Percentiles rank a stretch among this genome's conserved stretches.
These are phyloP conservation scores for Heterotis niloticus DNA, from an alignment of 2,113 vertebrate genomes.

Conservation along the genomic window DNA sequence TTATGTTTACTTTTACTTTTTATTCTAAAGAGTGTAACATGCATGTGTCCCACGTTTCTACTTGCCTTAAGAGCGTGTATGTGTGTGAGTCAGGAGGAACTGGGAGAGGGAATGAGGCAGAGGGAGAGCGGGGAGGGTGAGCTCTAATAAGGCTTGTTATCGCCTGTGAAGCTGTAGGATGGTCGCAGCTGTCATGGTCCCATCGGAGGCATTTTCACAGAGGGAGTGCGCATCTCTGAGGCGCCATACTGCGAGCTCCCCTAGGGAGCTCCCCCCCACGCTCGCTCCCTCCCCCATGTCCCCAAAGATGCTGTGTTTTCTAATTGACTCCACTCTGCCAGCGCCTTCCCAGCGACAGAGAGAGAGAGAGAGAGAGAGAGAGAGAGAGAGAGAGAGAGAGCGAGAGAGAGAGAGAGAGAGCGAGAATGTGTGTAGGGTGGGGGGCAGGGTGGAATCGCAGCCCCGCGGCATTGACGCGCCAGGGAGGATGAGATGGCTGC, in stretches of 20 bases:
- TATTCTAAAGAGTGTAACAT: neutral
- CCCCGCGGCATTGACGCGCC: neutral
- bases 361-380: constrained; percentile 39
- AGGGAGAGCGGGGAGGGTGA: constrained; percentile 38
- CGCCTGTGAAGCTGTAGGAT: constrained; percentile 59
- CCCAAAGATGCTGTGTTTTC: constrained; percentile 49
- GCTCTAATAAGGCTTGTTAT: constrained; percentile 63
- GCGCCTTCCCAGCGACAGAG: constrained; percentile 47
- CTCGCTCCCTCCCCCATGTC: constrained; percentile 29
- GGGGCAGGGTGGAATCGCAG: neutral
- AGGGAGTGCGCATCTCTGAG: constrained; percentile 57
- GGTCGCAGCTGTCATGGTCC: constrained; percentile 69
- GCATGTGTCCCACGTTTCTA: neutral
- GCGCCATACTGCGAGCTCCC: constrained; percentile 61
- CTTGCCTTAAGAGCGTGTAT: neutral
- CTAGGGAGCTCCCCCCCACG: constrained; percentile 55
- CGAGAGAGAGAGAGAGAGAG: constrained; percentile 26
- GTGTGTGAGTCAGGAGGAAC: constrained; percentile 2
- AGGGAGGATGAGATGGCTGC: constrained; percentile 37
- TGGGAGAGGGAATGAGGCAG: constrained; percentile 24
- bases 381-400: constrained; percentile 29
- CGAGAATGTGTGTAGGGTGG: constrained; percentile 31
- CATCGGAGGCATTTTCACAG: constrained; percentile 66
- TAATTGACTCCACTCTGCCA: constrained; percentile 66
- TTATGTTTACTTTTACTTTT: neutral